Conservation (phyloP, 1,140 invertebrate genomes). For the Halesus radiatus region DNA sequence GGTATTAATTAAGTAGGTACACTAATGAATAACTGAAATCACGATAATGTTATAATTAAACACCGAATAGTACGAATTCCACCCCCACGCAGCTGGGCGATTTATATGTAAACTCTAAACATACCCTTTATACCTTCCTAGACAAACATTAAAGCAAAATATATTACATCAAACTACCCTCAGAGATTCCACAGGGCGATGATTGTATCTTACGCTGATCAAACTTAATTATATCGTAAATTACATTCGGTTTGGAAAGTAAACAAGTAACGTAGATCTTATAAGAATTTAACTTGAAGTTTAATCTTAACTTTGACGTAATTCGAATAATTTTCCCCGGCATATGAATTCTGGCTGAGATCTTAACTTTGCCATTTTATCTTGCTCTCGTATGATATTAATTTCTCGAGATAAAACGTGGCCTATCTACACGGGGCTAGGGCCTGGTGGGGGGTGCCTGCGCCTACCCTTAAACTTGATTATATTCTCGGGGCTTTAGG, state of each 20-base stretch:
- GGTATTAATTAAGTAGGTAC: too few relatives aligned
- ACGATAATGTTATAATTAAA: too few relatives aligned
- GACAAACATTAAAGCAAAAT: slow-evolving; percentile 16
- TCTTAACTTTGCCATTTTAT: slow-evolving; percentile 13
- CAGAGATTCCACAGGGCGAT: background rate
- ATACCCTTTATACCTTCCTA: background rate
- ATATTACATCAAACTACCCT: background rate
- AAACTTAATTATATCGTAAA: slow-evolving; percentile 25
- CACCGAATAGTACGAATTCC: background rate
- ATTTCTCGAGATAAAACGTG: background rate
- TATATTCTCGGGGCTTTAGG: background rate
- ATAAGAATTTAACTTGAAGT: slow-evolving; percentile 22
- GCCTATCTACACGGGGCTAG: too few relatives aligned
- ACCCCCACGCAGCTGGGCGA: background rate
- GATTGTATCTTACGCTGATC: slow-evolving; percentile 22
- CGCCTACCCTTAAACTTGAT: slow-evolving; percentile 14
- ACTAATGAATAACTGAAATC: too few relatives aligned
- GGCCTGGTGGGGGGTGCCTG: too few relatives aligned
- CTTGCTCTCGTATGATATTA: slow-evolving; percentile 18
- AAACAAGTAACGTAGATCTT: slow-evolving; percentile 30
- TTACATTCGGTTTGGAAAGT: slow-evolving; percentile 11
- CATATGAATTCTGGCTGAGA: background rate
- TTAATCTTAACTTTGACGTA: slow-evolving; percentile 23
- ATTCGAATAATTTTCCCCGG: background rate
- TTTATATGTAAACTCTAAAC: too few relatives aligned